A percentile compares a stretch with the other conserved stretches of the same genome.
These are phyloP conservation scores for Argentina silus DNA, from an alignment of 2,797 vertebrate genomes.

Conservation along the genomic window DNA sequence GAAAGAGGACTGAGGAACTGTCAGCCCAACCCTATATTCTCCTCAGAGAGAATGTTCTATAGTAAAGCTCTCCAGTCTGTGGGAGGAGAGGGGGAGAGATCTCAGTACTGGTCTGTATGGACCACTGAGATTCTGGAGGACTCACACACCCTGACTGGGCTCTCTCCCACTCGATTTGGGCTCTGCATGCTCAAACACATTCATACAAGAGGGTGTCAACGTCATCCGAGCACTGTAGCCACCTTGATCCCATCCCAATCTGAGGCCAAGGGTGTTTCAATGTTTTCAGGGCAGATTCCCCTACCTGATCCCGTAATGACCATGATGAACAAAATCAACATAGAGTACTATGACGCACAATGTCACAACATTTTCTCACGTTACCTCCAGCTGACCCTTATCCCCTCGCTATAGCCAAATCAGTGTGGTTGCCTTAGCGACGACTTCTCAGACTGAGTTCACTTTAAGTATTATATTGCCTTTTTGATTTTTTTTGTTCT, in stretches of 20 bases:
- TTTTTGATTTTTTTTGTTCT: constrained; percentile 48
- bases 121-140: no score
- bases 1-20: no score
- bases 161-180: no score
- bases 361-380: constrained; percentile 14
- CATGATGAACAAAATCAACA: constrained; percentile 32
- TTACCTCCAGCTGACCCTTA: constrained; percentile 32
- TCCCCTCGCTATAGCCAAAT: constrained; percentile 59
- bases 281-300: constrained; percentile 41
- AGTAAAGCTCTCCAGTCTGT: neutral
- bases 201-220: constrained; percentile 26
- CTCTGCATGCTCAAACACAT: no score
- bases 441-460: constrained; percentile 48
- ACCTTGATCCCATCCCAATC: constrained; percentile 47
- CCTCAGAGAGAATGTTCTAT: neutral
- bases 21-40: neutral
- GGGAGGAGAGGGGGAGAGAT: neutral
- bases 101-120: no score
- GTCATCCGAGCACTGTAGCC: constrained; percentile 54
- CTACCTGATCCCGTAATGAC: constrained; percentile 11
- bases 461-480: constrained; percentile 47
- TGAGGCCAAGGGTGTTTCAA: constrained; percentile 56
- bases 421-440: constrained; percentile 69
- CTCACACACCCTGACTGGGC: no score
- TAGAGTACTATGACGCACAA: neutral